Percentiles rank a stretch among this genome's conserved stretches.
phyloP scores from a whole-genome alignment of 2,888 invertebrate species.

The Iselma pallidipennis region DNA sequence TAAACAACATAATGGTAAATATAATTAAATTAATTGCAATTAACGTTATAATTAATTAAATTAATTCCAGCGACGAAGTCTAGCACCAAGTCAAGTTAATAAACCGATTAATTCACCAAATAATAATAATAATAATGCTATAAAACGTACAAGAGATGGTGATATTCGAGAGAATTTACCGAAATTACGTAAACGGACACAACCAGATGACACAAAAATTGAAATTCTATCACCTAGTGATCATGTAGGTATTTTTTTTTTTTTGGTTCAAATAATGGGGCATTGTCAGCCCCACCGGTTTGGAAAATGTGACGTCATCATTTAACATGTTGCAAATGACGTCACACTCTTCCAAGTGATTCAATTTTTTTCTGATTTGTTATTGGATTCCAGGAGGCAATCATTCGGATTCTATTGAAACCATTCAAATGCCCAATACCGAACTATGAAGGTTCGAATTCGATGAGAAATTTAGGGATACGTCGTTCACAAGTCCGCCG shows the following conservation, averaged over 20 bases:
- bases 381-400: conserved; percentile 65
- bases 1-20: conserved; percentile 9
- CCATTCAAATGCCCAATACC: conserved; percentile 94
- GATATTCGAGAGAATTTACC: conserved; percentile 51
- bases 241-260: conserved; percentile 58
- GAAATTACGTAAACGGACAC: conserved; percentile 52
- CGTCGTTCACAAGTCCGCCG: conserved; percentile 65
- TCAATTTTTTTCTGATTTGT: neutral
- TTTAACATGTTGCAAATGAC: too few relatives aligned
- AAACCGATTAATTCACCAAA: conserved; percentile 42
- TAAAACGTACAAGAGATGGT: conserved; percentile 44
- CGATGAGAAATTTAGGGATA: conserved; percentile 80
- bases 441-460: conserved; percentile 77
- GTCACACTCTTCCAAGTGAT: neutral
- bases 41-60: neutral
- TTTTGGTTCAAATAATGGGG: conserved; percentile 1
- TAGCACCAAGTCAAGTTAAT: conserved; percentile 80
- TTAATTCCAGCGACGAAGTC: conserved; percentile 62
- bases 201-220: conserved; percentile 31
- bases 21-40: neutral
- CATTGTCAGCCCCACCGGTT: too few relatives aligned
- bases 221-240: conserved; percentile 55
- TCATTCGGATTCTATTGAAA: conserved; percentile 78
- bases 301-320: too few relatives aligned
- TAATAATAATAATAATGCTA: conserved; percentile 23